phyloP scores from a whole-genome alignment of 2,888 invertebrate genomes.

The Chironomus riparius region DNA sequence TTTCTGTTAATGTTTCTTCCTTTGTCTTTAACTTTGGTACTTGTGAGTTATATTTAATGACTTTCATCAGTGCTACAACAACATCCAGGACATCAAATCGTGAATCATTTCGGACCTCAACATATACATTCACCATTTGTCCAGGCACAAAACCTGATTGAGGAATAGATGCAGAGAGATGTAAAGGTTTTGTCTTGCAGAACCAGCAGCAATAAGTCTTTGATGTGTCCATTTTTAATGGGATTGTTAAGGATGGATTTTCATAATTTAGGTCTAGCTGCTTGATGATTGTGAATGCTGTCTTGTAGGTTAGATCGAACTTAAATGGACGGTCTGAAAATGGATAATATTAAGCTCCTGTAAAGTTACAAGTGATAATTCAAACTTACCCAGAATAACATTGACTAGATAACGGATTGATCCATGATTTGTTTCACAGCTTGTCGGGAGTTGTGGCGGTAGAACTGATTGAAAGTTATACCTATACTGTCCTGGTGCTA shows the following conservation, averaged over 20 bases:
- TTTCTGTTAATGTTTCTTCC: neutral
- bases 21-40: neutral
- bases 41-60: constrained; percentile 9
- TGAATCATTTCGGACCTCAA: constrained; percentile 11
- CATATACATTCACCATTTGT: neutral
- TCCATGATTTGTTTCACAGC: constrained; percentile 45
- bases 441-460: constrained; percentile 45
- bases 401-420: constrained; percentile 51
- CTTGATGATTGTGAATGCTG: constrained; percentile 67
- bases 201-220: constrained; percentile 14
- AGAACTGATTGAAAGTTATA: constrained; percentile 45
- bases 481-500: constrained; percentile 41
- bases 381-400: constrained; percentile 41
- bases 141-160: constrained; percentile 4
- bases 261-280: constrained; percentile 62
- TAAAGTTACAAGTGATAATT: no score
- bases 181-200: neutral
- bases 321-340: constrained; percentile 47
- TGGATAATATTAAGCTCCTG: neutral
- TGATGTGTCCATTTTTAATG: neutral
- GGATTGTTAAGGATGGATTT: neutral
- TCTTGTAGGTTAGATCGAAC: constrained; percentile 46
- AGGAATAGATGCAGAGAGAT: constrained; percentile 1
- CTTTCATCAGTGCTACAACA: neutral
- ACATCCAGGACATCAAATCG: neutral